Conservation (phyloP, 1,140 invertebrate species). For the Aphelenchoides avenae region DNA sequence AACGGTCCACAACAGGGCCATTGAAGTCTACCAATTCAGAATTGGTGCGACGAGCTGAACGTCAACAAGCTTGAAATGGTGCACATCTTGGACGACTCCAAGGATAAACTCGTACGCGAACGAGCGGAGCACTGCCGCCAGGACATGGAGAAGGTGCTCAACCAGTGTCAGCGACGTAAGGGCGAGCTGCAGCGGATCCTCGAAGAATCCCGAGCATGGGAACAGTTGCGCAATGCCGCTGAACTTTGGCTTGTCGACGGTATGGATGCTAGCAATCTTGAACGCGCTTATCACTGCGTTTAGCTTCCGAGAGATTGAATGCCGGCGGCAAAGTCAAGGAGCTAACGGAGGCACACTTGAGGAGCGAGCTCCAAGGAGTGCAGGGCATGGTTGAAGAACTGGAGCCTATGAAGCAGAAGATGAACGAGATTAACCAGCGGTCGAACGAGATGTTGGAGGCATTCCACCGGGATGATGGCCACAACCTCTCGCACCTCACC, state of each 20-base stretch:
- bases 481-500: conserved; percentile 50
- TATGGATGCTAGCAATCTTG: too few relatives aligned
- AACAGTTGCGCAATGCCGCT: conserved; percentile 31
- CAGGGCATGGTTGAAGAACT: conserved; percentile 25
- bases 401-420: conserved; percentile 34
- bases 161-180: conserved; percentile 35
- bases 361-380: conserved; percentile 14
- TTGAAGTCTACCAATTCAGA: conserved; percentile 10
- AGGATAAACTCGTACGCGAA: conserved; percentile 32
- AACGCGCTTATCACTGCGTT: conserved; percentile 11
- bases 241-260: conserved; percentile 46
- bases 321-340: conserved; percentile 34
- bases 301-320: conserved; percentile 27
- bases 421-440: conserved; percentile 28
- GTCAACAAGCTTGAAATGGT: conserved; percentile 37
- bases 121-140: conserved; percentile 38
- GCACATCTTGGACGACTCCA: conserved; percentile 35
- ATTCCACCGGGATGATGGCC: conserved; percentile 47
- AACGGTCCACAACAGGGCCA: not conserved
- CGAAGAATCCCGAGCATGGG: conserved; percentile 40
- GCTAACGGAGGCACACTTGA: conserved; percentile 22
- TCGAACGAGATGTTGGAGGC: conserved; percentile 43
- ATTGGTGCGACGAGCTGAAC: conserved; percentile 41
- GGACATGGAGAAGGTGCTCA: conserved; percentile 42
- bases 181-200: conserved; percentile 33